A percentile compares a stretch with the other conserved stretches of the same genome.
phyloP scores from a whole-genome alignment of 2,797 vertebrate genomes.

The Ceryle rudis region DNA sequence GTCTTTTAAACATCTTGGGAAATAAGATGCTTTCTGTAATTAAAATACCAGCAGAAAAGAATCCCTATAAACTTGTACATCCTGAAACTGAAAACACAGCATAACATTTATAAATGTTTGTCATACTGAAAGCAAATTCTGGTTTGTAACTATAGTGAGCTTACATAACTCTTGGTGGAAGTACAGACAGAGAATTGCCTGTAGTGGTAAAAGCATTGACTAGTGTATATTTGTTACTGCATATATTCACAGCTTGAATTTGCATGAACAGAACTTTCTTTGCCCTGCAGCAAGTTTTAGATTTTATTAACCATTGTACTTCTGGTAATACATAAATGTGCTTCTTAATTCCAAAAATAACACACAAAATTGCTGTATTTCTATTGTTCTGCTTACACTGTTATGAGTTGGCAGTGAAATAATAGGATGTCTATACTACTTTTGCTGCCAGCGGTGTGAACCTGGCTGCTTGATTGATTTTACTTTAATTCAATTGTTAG shows the following conservation, averaged over 20 bases:
- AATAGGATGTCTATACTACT: neutral
- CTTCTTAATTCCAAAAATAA: conserved; percentile 6
- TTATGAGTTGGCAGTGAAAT: neutral
- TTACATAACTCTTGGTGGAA: neutral
- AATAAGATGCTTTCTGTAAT: neutral
- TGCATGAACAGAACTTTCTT: neutral
- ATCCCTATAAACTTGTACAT: neutral
- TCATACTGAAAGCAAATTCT: neutral
- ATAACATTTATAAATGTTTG: neutral
- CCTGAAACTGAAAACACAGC: neutral
- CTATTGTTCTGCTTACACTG: neutral
- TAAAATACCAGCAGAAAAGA: neutral
- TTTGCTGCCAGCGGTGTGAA: neutral
- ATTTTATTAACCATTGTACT: neutral
- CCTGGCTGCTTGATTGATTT: neutral
- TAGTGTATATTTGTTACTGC: neutral
- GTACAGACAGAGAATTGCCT: neutral
- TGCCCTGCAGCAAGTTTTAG: neutral
- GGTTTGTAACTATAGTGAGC: neutral
- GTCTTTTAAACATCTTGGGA: neutral
- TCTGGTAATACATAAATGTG: neutral
- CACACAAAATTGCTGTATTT: neutral
- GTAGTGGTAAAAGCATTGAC: neutral
- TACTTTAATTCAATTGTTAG: neutral
- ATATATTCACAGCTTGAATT: conserved; percentile 6